phyloP scores from a whole-genome alignment of 2,888 invertebrate species.

The Glomeris marginata region DNA sequence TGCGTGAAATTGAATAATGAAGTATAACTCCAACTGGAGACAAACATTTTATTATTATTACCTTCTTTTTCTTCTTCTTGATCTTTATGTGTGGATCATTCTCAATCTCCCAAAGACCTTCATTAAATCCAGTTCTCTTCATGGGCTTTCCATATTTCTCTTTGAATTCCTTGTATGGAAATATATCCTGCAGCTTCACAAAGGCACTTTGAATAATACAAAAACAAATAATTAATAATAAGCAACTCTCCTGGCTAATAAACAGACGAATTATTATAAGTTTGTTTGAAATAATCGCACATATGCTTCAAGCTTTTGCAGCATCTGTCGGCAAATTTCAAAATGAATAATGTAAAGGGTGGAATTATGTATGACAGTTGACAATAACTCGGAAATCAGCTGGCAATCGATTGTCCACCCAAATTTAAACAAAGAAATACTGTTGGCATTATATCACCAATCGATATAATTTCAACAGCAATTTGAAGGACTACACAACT shows the following conservation, averaged over 20 bases:
- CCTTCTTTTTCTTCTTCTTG: too few species aligned
- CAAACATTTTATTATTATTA: too few species aligned
- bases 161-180: constrained; percentile 63
- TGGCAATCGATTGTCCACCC: too few species aligned
- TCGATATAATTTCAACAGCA: too few species aligned
- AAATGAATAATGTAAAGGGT: not conserved
- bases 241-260: constrained; percentile 9
- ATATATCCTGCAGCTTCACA: constrained; percentile 72
- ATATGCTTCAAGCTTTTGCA: constrained; percentile 23
- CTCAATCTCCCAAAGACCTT: constrained; percentile 77
- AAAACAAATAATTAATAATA: constrained; percentile 14
- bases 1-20: too few species aligned
- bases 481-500: too few species aligned
- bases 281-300: constrained; percentile 40
- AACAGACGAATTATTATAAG: constrained; percentile 9
- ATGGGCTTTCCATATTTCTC: constrained; percentile 60
- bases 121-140: constrained; percentile 67
- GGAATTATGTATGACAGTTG: too few species aligned
- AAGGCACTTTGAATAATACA: constrained; percentile 38
- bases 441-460: too few species aligned
- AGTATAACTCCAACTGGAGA: too few species aligned
- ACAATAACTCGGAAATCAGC: too few species aligned
- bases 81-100: constrained; percentile 38
- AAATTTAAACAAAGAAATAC: too few species aligned
- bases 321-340: constrained; percentile 10